A percentile compares a stretch with the other conserved stretches of the same genome.
Conservation (phyloP, 2,888 invertebrate species). For the Drosophila fulvimacula region DNA sequence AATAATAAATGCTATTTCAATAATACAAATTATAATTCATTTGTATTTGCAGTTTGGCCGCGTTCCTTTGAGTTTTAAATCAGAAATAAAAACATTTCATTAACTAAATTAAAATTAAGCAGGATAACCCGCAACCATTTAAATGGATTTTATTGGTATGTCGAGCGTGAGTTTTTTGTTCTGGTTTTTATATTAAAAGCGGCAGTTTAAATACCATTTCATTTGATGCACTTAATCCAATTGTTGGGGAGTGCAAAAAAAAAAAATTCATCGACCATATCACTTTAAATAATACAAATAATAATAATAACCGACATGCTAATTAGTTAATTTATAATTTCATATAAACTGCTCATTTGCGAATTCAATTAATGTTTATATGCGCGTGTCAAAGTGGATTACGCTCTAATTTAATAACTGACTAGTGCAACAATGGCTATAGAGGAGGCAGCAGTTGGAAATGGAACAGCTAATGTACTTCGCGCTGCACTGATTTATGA, state of each 20-base stretch:
- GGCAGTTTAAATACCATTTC: constrained; percentile 61
- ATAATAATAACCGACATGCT: constrained; percentile 48
- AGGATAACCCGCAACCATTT: constrained; percentile 51
- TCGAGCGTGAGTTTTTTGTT: neutral
- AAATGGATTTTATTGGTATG: constrained; percentile 40
- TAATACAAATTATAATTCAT: neutral
- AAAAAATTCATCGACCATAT: constrained; percentile 8
- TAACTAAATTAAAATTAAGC: constrained; percentile 73
- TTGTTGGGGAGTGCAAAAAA: constrained; percentile 54
- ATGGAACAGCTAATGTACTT: constrained; percentile 24
- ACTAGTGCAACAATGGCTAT: constrained; percentile 1
- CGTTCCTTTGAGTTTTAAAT: constrained; percentile 31
- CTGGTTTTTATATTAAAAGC: constrained; percentile 57
- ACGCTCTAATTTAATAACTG: constrained; percentile 75
- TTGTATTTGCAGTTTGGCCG: constrained; percentile 8
- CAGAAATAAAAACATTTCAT: constrained; percentile 48
- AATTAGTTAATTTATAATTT: constrained; percentile 73
- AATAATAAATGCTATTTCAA: constrained; percentile 10
- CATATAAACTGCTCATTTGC: constrained; percentile 69
- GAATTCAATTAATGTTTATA: constrained; percentile 72
- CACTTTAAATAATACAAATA: constrained; percentile 29
- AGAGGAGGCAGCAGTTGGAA: no score
- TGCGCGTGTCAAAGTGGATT: constrained; percentile 68
- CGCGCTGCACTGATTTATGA: constrained; percentile 38
- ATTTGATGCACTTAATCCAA: constrained; percentile 69